These are phyloP conservation scores for Alentia gelatinosa DNA, from an alignment of 2,888 invertebrate genomes.

Conservation along the genomic window DNA sequence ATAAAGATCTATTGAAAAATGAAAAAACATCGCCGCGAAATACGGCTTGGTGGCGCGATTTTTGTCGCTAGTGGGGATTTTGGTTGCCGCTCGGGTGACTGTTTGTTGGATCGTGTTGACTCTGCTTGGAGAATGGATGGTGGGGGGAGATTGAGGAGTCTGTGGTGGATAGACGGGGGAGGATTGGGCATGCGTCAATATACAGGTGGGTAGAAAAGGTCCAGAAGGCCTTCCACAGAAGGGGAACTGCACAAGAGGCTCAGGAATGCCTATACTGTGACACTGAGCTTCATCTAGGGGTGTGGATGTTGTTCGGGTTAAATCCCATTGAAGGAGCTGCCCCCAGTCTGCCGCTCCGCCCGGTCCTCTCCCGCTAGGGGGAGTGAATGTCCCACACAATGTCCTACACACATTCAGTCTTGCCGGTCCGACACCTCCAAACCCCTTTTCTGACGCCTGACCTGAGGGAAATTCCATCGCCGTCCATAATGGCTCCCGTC, in stretches of 20 bases:
- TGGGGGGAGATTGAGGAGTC: not conserved
- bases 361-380: not conserved
- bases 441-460: not conserved
- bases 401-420: not conserved
- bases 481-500: not conserved
- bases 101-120: conserved; percentile 18
- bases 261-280: not conserved
- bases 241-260: not conserved
- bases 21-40: conserved; percentile 1
- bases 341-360: not conserved
- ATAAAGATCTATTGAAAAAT: conserved; percentile 20
- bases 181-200: not conserved
- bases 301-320: not conserved
- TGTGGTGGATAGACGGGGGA: not conserved
- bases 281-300: not conserved
- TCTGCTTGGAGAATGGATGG: not conserved
- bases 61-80: conserved; percentile 19
- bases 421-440: not conserved
- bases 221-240: not conserved
- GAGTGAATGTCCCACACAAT: not conserved
- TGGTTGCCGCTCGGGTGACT: conserved; percentile 40
- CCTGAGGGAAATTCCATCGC: not conserved
- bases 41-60: conserved; percentile 11
- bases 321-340: not conserved
- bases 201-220: not conserved